Percentiles rank a stretch among this genome's conserved stretches.
Evolutionary conservation across 2,797 vertebrate genomes (phyloP).

Genomic region (Urocyon cinereoargenteus): DNA sequence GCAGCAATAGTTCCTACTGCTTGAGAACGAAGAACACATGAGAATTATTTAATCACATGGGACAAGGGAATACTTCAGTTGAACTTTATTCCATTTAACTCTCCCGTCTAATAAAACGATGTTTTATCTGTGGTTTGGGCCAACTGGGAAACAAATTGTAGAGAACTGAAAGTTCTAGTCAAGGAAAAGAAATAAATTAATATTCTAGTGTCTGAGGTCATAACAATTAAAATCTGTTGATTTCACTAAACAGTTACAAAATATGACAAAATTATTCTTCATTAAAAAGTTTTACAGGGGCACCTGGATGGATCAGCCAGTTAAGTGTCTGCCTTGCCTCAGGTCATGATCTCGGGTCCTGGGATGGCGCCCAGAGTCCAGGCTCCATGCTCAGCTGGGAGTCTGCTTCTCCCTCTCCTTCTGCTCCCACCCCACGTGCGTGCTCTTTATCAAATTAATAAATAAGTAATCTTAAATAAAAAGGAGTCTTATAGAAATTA

Average conservation of each 20-base stretch:
- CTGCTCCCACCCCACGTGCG: background rate
- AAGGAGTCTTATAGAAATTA: conserved; percentile 3
- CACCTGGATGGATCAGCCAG: background rate
- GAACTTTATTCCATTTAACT: conserved; percentile 14
- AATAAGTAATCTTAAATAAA: background rate
- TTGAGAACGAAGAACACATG: background rate
- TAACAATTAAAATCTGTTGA: conserved; percentile 44
- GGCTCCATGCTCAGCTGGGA: background rate
- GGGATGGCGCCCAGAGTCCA: background rate
- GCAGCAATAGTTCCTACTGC: background rate
- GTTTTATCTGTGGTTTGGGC: background rate
- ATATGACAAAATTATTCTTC: conserved; percentile 22
- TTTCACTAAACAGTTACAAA: conserved; percentile 53
- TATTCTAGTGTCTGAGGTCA: conserved; percentile 22
- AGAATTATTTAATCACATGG: conserved; percentile 40
- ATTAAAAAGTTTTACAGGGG: background rate
- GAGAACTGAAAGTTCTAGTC: background rate
- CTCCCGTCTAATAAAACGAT: background rate
- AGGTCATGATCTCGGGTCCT: background rate
- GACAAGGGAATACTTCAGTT: background rate
- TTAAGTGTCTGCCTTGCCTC: background rate
- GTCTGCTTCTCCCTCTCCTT: background rate
- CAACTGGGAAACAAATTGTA: conserved; percentile 17
- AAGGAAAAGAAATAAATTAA: conserved; percentile 37
- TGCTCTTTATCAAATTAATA: background rate